Base-by-base conservation (phyloP, 2,113 vertebrate genomes). In the Formicarius rufipectus region DNA sequence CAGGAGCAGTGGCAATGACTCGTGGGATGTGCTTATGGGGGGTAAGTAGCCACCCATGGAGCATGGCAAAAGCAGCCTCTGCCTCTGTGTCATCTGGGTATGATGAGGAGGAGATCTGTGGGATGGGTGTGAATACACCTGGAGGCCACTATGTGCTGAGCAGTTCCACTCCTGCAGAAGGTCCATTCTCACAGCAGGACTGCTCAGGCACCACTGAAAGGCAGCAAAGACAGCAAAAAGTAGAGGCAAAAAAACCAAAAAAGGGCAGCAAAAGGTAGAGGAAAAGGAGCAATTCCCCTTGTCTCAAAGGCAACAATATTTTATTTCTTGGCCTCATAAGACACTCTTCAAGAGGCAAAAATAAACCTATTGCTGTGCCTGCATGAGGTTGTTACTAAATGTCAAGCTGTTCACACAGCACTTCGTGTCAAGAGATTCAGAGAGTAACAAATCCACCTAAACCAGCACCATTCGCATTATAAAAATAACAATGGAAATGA, bases 61-160 rank as follows among this genome's bases (percentile, higher is more conserved):
- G 2, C 31, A 30, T 1, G 6, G 63, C 37, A 17, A 76, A 79
- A 86, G 13, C 79, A 84, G 82, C 31, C 20, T 40, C 56, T 81
- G 58, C n/a, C n/a, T 64, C 66, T 59, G 0, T n/a, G n/a, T 19
- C 14, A 3, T 1, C 42, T 39, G 23, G 1, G 0, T 30, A 35
- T 37, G 63, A 59, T 8, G 35, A 83, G 71, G 22, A 71, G 28
- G 30, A 76, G 52, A 59, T 75, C 49, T 85, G 67, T 40, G 37
- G 33, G 25, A 20, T 23, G 23, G 27, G 25, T 40, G 21, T 62
- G 76, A 78, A 42, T 20, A 55, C n/a, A 44, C 7, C 35, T 1
- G 24, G 30, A 60, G 33, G 25, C 53, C 9, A 1, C 33, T 19
- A 2, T 7, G 17, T 0, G 1, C 49, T 28, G 40, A 77, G 77